Percentiles rank a stretch among this genome's conserved stretches.
These are phyloP conservation scores for Synaphobranchus kaupii DNA, from an alignment of 2,797 vertebrate species.

Conservation along the genomic window DNA sequence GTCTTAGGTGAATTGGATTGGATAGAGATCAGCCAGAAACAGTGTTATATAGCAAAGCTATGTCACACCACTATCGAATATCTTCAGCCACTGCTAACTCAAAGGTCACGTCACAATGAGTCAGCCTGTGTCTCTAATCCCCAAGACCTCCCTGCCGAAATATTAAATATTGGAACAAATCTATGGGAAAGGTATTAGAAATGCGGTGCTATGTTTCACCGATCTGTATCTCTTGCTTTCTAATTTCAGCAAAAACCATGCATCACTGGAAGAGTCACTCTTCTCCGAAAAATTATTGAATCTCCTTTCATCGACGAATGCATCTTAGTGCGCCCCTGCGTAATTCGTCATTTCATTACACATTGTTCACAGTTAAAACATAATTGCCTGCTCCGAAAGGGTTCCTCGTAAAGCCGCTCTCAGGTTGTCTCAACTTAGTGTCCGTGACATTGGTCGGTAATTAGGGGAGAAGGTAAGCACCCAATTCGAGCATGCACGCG, in stretches of 20 bases:
- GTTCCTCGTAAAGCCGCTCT: neutral
- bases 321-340: neutral
- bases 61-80: neutral
- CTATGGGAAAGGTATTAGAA: neutral
- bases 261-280: neutral
- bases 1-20: neutral
- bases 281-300: neutral
- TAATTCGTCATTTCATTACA: neutral
- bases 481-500: neutral
- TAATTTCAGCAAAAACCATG: slow-evolving; percentile 3
- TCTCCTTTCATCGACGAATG: neutral
- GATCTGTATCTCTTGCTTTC: slow-evolving; percentile 2
- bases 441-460: neutral
- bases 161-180: slow-evolving; percentile 8
- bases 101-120: slow-evolving; percentile 5
- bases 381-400: neutral
- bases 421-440: neutral
- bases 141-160: neutral
- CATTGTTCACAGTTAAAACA: neutral
- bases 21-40: neutral
- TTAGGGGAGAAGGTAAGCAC: neutral
- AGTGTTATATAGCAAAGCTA: neutral
- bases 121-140: neutral
- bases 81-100: neutral
- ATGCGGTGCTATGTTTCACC: neutral